Evolutionary conservation across 2,888 invertebrate genomes (phyloP), one percentile per base, ranked within the genome.

Genomic region (Labia minor): DNA sequence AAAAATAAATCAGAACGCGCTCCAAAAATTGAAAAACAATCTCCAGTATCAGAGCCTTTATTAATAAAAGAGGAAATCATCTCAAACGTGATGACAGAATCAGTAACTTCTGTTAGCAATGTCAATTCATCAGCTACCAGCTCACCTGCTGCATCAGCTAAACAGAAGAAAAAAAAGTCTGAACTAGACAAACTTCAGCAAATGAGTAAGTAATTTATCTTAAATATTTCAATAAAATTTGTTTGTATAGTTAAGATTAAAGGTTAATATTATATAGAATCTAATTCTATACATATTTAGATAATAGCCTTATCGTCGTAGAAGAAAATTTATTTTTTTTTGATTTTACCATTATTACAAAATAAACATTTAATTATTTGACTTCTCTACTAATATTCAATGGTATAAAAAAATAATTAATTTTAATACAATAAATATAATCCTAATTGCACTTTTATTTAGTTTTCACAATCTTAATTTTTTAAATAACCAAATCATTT

Each of bases 91-190:
- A n/a, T 33, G 10, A 1, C 20, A 2, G 61, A 65, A 61, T n/a
- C 16, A 19, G 61, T 21, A 11, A 16, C 20, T 20, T 62, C 66
- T n/a, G 18, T 33, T 2, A 63, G 6, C 6, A 33, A 21, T 11
- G 66, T 37, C 19, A 63, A 66, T 14, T 61, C 67, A 18, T 37
- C 65, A 21, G 65, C 37, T 4, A 62, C 19, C 33, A 67, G 68
- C 20, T 76, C 77, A 1, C 76, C 76, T 6, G 75, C 76, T 8
- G 68, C 69, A 68, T 62, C 67, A 21, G 49, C 66, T 61, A 68
- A 72, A 64, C 62, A 67, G 65, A 69, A 72, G 66, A 85, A 84
- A 74, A 85, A 83, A 77, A 85, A 83, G 74, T 82, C 80, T 72
- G 86, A 85, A 62, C 74, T 72, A 66, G 76, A 76, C 70, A 77